phyloP scores from a whole-genome alignment of 2,888 invertebrate species.

The Laspeyria flexula region DNA sequence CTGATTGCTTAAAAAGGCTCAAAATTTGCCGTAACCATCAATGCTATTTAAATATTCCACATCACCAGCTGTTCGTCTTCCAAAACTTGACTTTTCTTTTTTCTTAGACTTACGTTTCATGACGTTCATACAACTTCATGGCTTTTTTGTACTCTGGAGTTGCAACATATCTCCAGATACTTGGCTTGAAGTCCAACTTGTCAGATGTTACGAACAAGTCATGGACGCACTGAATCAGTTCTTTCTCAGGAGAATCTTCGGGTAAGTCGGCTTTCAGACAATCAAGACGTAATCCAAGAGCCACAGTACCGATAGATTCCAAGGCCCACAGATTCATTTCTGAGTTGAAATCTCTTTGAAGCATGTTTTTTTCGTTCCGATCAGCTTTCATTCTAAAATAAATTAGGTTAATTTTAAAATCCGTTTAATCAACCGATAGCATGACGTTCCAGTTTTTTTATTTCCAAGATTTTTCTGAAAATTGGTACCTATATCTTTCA shows the following conservation, averaged over 20 bases:
- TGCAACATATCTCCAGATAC: constrained; percentile 58
- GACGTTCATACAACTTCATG: constrained; percentile 65
- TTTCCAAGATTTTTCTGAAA: no score
- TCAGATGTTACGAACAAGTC: constrained; percentile 53
- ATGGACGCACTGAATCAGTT: constrained; percentile 65
- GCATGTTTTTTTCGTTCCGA: constrained; percentile 80
- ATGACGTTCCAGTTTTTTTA: no score
- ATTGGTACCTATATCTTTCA: no score
- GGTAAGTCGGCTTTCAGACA: constrained; percentile 65
- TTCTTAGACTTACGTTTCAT: constrained; percentile 65
- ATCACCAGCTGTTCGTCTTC: no score
- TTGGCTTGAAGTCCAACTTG: constrained; percentile 65
- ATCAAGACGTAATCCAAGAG: constrained; percentile 69
- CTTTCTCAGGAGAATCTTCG: constrained; percentile 62
- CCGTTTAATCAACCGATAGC: no score
- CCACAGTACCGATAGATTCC: constrained; percentile 81
- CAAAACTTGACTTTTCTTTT: no score
- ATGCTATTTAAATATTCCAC: no score
- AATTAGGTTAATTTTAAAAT: not conserved
- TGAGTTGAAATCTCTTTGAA: constrained; percentile 82
- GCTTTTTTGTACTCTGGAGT: constrained; percentile 62
- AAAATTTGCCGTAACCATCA: no score
- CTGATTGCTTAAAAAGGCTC: no score
- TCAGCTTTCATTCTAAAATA: constrained; percentile 80
- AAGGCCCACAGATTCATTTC: constrained; percentile 88